Evolutionary conservation across 2,113 vertebrate species (phyloP).

Genomic region (Vulpes ferrilata): DNA sequence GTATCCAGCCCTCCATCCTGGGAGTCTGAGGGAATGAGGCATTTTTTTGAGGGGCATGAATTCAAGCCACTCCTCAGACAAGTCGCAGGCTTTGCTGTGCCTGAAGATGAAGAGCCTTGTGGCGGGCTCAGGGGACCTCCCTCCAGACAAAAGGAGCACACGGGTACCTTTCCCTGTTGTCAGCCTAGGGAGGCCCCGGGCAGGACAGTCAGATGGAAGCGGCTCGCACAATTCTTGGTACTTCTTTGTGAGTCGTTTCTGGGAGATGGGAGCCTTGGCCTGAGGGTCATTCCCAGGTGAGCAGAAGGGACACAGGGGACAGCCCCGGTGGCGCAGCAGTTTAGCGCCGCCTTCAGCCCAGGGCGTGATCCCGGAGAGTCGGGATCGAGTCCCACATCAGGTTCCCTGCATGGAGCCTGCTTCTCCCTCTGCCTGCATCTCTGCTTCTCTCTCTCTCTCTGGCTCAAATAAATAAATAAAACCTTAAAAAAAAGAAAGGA

Average conservation of each 20-base stretch:
- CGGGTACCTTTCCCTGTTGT: accelerated
- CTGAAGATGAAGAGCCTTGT: too few species aligned
- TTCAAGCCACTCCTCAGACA: background rate
- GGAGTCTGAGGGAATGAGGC: background rate
- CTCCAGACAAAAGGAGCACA: background rate
- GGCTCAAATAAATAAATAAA: too few species aligned
- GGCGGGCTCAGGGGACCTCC: background rate
- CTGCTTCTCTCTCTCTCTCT: too few species aligned
- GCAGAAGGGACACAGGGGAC: background rate
- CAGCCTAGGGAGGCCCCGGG: background rate
- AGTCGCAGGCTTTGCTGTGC: background rate
- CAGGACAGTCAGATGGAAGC: background rate
- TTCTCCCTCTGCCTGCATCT: too few species aligned
- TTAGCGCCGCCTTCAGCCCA: too few species aligned
- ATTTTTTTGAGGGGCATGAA: background rate
- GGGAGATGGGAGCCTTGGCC: background rate
- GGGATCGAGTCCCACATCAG: too few species aligned
- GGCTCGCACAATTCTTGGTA: background rate
- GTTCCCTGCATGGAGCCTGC: too few species aligned
- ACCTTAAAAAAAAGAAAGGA: background rate
- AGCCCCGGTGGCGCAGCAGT: too few species aligned
- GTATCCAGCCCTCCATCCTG: background rate
- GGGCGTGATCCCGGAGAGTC: too few species aligned
- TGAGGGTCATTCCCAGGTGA: background rate
- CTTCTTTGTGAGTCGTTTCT: background rate